These are phyloP conservation scores for Parasteatoda lunata DNA, from an alignment of 2,888 invertebrate species.

Conservation along the genomic window DNA sequence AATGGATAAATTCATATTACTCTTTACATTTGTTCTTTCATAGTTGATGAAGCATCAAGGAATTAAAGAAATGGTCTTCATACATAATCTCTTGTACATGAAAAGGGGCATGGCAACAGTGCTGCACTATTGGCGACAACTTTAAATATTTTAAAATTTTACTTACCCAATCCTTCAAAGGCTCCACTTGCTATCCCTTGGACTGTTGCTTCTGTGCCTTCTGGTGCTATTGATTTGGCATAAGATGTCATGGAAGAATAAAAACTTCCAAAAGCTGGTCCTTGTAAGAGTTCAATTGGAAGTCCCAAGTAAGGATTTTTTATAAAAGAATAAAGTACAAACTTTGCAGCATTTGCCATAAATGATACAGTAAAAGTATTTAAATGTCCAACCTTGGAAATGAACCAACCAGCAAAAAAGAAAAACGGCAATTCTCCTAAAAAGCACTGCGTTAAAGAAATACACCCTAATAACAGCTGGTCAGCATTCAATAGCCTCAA, in stretches of 20 bases:
- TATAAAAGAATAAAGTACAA: conserved; percentile 86
- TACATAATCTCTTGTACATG: too few species aligned
- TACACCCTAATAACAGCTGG: conserved; percentile 63
- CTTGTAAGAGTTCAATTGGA: conserved; percentile 89
- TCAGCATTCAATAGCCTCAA: conserved; percentile 62
- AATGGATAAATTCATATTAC: too few species aligned
- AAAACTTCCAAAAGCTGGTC: conserved; percentile 90
- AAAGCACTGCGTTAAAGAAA: conserved; percentile 66
- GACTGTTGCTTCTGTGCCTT: conserved; percentile 80
- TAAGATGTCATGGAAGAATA: conserved; percentile 76
- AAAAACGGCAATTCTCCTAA: conserved; percentile 71
- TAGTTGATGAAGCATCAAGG: too few species aligned
- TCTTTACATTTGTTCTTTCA: too few species aligned
- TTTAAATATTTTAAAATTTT: too few species aligned
- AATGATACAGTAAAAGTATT: conserved; percentile 89
- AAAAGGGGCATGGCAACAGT: too few species aligned
- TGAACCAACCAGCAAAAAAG: conserved; percentile 79
- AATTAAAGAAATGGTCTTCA: too few species aligned
- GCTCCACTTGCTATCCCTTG: conserved; percentile 90
- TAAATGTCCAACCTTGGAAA: conserved; percentile 85
- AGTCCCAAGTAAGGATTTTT: conserved; percentile 87
- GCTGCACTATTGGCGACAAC: too few species aligned
- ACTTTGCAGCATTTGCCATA: conserved; percentile 85
- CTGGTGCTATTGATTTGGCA: conserved; percentile 51
- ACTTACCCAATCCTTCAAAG: conserved; percentile 86